These are phyloP conservation scores for Triplophysa tibetana DNA, from an alignment of 2,113 vertebrate species.

Conservation along the genomic window DNA sequence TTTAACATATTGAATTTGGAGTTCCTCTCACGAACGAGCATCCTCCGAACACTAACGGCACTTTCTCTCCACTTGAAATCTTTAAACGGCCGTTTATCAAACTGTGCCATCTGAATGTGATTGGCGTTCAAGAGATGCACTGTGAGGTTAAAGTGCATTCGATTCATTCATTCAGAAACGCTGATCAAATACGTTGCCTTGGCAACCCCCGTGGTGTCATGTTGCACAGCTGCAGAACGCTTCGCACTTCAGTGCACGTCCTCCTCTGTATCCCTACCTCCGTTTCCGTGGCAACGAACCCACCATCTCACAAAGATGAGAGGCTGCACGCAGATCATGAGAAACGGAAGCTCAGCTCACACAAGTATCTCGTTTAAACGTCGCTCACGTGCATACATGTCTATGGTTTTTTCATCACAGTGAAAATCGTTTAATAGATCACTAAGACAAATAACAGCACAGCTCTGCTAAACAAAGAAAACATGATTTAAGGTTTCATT, in stretches of 20 bases:
- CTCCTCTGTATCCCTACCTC: constrained; percentile 27
- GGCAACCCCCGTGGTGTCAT: constrained; percentile 40
- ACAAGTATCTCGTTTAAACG: not conserved
- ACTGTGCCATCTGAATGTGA: not conserved
- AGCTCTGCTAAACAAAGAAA: too few species aligned
- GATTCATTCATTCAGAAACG: constrained; percentile 52
- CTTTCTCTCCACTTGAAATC: too few species aligned
- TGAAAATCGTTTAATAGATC: too few species aligned
- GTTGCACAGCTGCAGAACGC: constrained; percentile 38
- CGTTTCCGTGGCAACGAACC: constrained; percentile 50
- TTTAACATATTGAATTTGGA: too few species aligned
- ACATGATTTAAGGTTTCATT: too few species aligned
- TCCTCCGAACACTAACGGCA: too few species aligned
- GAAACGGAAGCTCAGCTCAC: not conserved
- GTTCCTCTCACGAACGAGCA: too few species aligned
- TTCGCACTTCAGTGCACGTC: constrained; percentile 46
- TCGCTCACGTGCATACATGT: not conserved
- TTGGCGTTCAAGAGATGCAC: constrained; percentile 15
- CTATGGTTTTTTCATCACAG: too few species aligned
- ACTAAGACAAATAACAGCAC: too few species aligned
- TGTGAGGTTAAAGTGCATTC: constrained; percentile 13
- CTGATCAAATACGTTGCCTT: constrained; percentile 35
- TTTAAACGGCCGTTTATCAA: constrained; percentile 17
- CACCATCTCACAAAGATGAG: constrained; percentile 37
- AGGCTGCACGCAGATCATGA: constrained; percentile 17